These are phyloP conservation scores for Pelusios castaneus DNA, from an alignment of 2,113 vertebrate species.

Conservation along the genomic window DNA sequence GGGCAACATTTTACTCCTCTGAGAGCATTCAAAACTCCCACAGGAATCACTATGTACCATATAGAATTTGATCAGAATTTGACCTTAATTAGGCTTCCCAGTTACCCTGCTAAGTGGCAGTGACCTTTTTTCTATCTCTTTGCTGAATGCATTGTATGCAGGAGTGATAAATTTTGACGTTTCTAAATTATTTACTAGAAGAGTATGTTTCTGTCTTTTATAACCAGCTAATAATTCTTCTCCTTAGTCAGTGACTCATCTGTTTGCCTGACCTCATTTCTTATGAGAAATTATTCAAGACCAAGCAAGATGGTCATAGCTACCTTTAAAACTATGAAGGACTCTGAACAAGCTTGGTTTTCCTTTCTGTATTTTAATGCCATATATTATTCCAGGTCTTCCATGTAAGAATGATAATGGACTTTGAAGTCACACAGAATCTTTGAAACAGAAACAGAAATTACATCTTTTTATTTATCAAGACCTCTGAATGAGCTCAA, in stretches of 20 bases:
- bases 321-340: background rate
- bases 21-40: background rate
- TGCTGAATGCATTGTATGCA: constrained; percentile 7
- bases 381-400: constrained; percentile 5
- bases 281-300: constrained; percentile 17
- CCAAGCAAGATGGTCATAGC: background rate
- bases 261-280: background rate
- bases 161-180: background rate
- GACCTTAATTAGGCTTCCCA: constrained; percentile 10
- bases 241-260: constrained; percentile 20
- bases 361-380: background rate
- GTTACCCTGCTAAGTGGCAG: background rate
- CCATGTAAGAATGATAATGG: background rate
- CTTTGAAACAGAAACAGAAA: constrained; percentile 15
- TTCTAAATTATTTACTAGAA: constrained; percentile 23
- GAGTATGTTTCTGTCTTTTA: constrained; percentile 29
- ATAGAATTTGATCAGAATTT: background rate
- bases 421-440: background rate
- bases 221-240: constrained; percentile 29
- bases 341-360: background rate
- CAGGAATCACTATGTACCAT: background rate
- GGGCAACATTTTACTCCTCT: background rate
- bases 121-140: background rate
- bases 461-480: background rate
- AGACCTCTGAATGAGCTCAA: fast-evolving